Evolutionary conservation across 2,797 vertebrate species (phyloP), one percentile per base, ranked within the genome.

Genomic region (Tarsius wallacei): DNA sequence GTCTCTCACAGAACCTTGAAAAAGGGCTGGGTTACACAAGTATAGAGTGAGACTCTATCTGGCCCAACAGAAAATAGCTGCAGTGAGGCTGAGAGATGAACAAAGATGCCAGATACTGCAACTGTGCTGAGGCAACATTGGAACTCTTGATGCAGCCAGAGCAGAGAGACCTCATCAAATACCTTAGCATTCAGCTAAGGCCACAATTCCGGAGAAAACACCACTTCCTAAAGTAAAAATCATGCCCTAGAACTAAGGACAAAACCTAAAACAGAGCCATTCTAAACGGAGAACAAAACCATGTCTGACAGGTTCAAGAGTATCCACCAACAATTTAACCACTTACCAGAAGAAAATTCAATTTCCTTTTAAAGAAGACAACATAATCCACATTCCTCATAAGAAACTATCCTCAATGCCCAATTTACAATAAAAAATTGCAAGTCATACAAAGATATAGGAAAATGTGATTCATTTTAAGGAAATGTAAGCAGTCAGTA

Each of bases 311-410:
- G 42, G 2, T 66, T 66, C 47, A 88, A 93, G 24, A 95, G 4
- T 9, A 61, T 28, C 4, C 13, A 87, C 17, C 26, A 51, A 21
- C 47, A 87, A 76, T 66, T 81, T 85, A 76, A 59, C 55, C 55
- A 16, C 78, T 21, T 14, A 8, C 28, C 71, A 26, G 21, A 91
- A 83, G 53, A 31, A 68, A 90, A 80, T 19, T 68, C 85, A 90
- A 51, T 80, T 55, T 92, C 12, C 63, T 92, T 74, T 94, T 49
- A 59, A 93, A 61, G 33, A 94, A 77, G 59, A 90, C 12, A 70
- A 61, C 13, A 51, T 47, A 64, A 36, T 47, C 10, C 59, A 92
- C 7, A 92, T 57, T 80, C 33, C 74, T 19, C 55, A 87, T 0
- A 74, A 93, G 19, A 26, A 85, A 86, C 26, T 71, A 82, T 31